Conservation (phyloP, 2,113 vertebrate genomes). For the Chiloscyllium plagiosum region DNA sequence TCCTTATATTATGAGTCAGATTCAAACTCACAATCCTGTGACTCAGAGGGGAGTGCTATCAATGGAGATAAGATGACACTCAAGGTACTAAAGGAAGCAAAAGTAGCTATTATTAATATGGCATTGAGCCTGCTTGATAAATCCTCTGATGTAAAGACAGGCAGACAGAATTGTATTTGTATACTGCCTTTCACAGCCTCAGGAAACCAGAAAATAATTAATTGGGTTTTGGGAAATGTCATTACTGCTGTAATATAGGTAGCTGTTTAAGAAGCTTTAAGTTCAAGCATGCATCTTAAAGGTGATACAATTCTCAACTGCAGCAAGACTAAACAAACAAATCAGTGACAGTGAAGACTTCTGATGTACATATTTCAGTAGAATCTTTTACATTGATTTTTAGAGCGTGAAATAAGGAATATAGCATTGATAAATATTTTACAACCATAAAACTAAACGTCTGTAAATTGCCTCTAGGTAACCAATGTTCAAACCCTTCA, state of each 20-base stretch:
- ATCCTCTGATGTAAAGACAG: background rate
- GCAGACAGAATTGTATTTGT: background rate
- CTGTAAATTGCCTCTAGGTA: background rate
- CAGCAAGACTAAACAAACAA: background rate
- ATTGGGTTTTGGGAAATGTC: background rate
- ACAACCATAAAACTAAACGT: background rate
- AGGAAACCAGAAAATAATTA: background rate
- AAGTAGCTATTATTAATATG: background rate
- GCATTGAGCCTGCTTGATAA: background rate
- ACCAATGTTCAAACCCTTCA: background rate
- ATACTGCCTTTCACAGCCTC: background rate
- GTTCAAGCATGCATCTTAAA: background rate
- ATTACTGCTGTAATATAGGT: background rate
- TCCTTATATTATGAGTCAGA: background rate
- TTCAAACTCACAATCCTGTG: background rate
- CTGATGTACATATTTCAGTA: background rate
- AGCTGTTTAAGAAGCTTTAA: background rate
- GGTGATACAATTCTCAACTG: background rate
- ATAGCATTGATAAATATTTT: background rate
- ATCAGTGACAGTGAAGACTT: background rate
- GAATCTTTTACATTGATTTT: background rate
- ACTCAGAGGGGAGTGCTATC: background rate
- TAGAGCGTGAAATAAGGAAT: no score
- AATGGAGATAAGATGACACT: background rate
- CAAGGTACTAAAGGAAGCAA: background rate